These are phyloP conservation scores for Eristalinus aeneus DNA, from an alignment of 2,888 invertebrate genomes.

Conservation along the genomic window DNA sequence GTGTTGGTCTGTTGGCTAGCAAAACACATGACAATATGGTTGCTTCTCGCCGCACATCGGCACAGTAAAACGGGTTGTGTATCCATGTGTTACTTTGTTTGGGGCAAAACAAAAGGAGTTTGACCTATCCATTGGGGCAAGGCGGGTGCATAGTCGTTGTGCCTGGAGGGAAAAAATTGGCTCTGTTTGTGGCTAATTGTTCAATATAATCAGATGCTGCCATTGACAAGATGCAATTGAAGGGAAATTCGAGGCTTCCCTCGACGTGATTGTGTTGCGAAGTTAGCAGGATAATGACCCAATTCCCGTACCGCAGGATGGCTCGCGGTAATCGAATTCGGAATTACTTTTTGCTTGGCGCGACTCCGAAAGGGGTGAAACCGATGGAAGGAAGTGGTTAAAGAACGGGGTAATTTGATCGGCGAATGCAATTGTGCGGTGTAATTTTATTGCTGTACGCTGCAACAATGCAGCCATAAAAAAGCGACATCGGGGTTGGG, in stretches of 20 bases:
- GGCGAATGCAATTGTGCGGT: slow-evolving; percentile 26
- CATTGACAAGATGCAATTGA: neutral
- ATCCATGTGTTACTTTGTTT: neutral
- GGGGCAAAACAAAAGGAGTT: slow-evolving; percentile 30
- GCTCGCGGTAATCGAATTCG: slow-evolving; percentile 26
- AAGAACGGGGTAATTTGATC: slow-evolving; percentile 39
- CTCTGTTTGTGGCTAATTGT: slow-evolving; percentile 49
- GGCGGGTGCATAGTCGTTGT: neutral
- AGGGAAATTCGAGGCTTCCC: neutral
- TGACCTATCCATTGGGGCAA: slow-evolving; percentile 52
- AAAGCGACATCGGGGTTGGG: slow-evolving; percentile 7
- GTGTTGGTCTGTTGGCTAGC: neutral
- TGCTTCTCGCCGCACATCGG: slow-evolving; percentile 11
- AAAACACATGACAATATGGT: slow-evolving; percentile 51
- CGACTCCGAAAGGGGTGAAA: neutral
- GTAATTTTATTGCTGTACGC: slow-evolving; percentile 5
- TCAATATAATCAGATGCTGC: slow-evolving; percentile 26
- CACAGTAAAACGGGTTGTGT: neutral
- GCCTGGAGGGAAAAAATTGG: neutral
- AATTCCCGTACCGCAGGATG: slow-evolving; percentile 11
- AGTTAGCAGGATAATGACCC: slow-evolving; percentile 31
- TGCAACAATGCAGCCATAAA: neutral
- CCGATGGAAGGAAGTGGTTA: slow-evolving; percentile 26
- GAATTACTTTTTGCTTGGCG: slow-evolving; percentile 9
- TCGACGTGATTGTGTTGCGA: neutral